A percentile compares a stretch with the other conserved stretches of the same genome.
Evolutionary conservation across 2,888 invertebrate genomes (phyloP).

Genomic region (Cataglyphis livida): DNA sequence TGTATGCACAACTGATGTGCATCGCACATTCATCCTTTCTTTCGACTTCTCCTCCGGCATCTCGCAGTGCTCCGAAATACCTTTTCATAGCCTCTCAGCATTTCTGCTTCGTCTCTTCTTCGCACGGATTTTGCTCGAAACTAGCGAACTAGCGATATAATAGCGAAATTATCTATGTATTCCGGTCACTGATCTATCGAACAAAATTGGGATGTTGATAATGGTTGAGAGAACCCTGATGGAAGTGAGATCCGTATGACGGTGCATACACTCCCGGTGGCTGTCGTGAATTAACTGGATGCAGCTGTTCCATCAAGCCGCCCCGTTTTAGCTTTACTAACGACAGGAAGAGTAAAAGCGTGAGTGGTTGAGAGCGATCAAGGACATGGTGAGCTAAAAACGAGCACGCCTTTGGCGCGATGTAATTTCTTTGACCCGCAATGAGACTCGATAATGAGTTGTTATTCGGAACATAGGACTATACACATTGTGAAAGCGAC

Average conservation of each 20-base stretch:
- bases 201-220: conserved; percentile 38
- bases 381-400: conserved; percentile 55
- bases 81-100: neutral
- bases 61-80: conserved; percentile 20
- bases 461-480: conserved; percentile 22
- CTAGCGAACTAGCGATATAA: conserved; percentile 55
- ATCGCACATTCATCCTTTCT: conserved; percentile 58
- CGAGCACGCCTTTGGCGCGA: conserved; percentile 24
- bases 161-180: conserved; percentile 55
- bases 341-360: conserved; percentile 39
- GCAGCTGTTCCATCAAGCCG: conserved; percentile 66
- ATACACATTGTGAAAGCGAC: conserved; percentile 25
- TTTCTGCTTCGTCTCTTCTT: conserved; percentile 12
- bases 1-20: conserved; percentile 62
- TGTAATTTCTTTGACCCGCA: conserved; percentile 43
- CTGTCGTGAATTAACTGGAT: conserved; percentile 67
- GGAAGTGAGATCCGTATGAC: conserved; percentile 21
- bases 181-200: conserved; percentile 50
- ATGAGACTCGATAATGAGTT: conserved; percentile 46
- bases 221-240: neutral
- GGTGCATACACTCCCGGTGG: conserved; percentile 29
- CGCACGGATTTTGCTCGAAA: conserved; percentile 52
- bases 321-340: conserved; percentile 54
- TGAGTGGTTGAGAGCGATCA: conserved; percentile 47
- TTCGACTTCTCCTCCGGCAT: conserved; percentile 13